Conservation (phyloP, 2,113 vertebrate genomes). For the Ploceus nigricollis region DNA sequence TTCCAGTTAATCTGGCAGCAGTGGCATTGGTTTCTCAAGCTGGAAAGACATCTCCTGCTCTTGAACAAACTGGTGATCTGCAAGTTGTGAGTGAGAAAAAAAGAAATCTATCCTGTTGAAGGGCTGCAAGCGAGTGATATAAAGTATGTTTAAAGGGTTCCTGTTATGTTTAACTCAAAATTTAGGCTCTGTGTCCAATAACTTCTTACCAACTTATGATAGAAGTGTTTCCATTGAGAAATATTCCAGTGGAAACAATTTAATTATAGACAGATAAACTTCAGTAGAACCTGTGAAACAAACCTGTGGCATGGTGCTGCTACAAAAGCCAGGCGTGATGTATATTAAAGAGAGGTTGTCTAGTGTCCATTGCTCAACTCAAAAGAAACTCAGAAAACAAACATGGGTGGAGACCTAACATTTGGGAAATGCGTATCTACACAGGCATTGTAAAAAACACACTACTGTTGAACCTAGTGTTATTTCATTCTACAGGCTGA, state of each 20-base stretch:
- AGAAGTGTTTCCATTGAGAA: not conserved
- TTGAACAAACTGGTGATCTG: not conserved
- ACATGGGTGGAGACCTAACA: not conserved
- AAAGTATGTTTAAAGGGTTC: not conserved
- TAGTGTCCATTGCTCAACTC: not conserved
- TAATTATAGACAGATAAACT: not conserved
- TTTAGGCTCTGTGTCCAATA: constrained; percentile 2
- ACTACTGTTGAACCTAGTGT: not conserved
- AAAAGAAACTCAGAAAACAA: not conserved
- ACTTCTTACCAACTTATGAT: not conserved
- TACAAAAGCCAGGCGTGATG: not conserved
- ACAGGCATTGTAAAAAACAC: not conserved
- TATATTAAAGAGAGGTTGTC: not conserved
- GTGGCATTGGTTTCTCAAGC: not conserved
- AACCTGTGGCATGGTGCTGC: not conserved
- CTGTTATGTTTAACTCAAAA: not conserved
- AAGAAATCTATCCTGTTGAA: not conserved
- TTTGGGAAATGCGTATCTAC: not conserved
- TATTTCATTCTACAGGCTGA: not conserved
- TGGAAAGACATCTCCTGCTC: not conserved
- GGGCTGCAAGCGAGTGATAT: not conserved
- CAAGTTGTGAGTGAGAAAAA: not conserved
- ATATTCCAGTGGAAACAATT: not conserved
- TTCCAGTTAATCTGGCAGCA: not conserved
- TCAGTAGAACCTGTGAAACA: not conserved